Percentiles rank a stretch among this genome's conserved stretches.
These are phyloP conservation scores for Spongia lamella DNA, from an alignment of 37 sponge, comb jelly and placozoan genomes.

Conservation along the genomic window DNA sequence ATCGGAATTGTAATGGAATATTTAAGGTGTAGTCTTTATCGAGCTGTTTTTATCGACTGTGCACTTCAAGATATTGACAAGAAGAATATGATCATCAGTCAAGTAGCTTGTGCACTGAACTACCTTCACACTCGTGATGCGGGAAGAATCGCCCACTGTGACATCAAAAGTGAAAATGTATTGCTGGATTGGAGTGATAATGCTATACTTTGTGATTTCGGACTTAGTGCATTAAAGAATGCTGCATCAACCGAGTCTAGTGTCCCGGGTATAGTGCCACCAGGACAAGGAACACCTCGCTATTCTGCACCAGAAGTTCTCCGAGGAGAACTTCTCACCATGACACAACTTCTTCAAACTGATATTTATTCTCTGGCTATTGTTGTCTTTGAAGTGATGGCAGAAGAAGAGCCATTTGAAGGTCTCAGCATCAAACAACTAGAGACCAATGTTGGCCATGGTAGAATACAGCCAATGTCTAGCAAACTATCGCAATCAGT, in stretches of 20 bases:
- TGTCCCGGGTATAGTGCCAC: background rate
- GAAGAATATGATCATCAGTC: conserved; percentile 27
- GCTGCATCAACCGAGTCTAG: conserved; percentile 22
- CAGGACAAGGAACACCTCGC: conserved; percentile 45
- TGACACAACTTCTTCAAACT: conserved; percentile 7
- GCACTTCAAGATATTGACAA: conserved; percentile 3
- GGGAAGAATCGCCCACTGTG: conserved; percentile 40
- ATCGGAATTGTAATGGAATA: conserved; percentile 48
- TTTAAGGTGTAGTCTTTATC: conserved; percentile 16
- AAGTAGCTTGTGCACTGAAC: conserved; percentile 29
- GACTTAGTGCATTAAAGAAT: conserved; percentile 26
- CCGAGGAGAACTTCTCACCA: conserved; percentile 34
- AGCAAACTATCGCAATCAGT: conserved; percentile 1
- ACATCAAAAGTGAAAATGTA: conserved; percentile 43
- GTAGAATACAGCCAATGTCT: conserved; percentile 10
- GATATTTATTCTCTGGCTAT: conserved; percentile 52
- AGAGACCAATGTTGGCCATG: conserved; percentile 19
- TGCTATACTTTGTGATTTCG: conserved; percentile 42
- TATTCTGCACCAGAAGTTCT: conserved; percentile 63
- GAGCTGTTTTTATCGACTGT: conserved; percentile 29
- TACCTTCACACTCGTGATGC: conserved; percentile 23
- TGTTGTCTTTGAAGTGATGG: conserved; percentile 46
- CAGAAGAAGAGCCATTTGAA: conserved; percentile 44
- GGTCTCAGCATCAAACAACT: conserved; percentile 41
- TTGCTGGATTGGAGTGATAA: conserved; percentile 28